Evolutionary conservation across 1,140 invertebrate genomes (phyloP), one percentile per base, ranked within the genome.

Genomic region (Scaptodrosophila lebanonensis): DNA sequence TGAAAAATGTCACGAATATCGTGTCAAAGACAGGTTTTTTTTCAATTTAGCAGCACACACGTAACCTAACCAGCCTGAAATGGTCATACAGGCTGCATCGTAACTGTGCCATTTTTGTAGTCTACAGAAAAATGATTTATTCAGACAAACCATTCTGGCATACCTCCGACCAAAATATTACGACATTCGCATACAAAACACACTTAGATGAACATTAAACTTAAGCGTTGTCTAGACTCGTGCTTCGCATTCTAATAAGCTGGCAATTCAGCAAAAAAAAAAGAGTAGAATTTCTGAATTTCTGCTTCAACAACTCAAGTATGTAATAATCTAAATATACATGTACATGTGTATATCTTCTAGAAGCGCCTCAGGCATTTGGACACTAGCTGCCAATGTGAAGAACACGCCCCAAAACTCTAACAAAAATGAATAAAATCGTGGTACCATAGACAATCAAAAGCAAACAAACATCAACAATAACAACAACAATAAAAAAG

Each of bases 361-460:
- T n/a, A n/a, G n/a, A n/a, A n/a, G n/a, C n/a, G n/a, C n/a, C n/a
- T n/a, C n/a, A n/a, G n/a, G n/a, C n/a, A n/a, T n/a, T n/a, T n/a
- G n/a, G n/a, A n/a, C n/a, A n/a, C n/a, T n/a, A n/a, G n/a, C n/a
- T n/a, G n/a, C n/a, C 22, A 25, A 25, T 25, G 22, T 25, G 22
- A 25, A 25, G 8, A 25, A 8, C 8, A 4, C 8, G 38, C 62
- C 29, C 16, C 40, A 57, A 35, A 69, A 44, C 50, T 58, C 40
- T 42, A 65, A 45, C 56, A 70, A 83, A 83, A 83, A 83, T 84
- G 72, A 79, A 69, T 73, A 84, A 83, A 79, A 71, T 84, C 47
- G 65, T 84, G 66, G 77, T 83, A 76, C 79, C 77, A 70, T 83
- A 77, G 73, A 6, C 39, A 43, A 50, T 20, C 33, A 65, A 66